Evolutionary conservation across 2,113 vertebrate species (phyloP), one percentile per base, ranked within the genome.

Genomic region (Otis tarda): DNA sequence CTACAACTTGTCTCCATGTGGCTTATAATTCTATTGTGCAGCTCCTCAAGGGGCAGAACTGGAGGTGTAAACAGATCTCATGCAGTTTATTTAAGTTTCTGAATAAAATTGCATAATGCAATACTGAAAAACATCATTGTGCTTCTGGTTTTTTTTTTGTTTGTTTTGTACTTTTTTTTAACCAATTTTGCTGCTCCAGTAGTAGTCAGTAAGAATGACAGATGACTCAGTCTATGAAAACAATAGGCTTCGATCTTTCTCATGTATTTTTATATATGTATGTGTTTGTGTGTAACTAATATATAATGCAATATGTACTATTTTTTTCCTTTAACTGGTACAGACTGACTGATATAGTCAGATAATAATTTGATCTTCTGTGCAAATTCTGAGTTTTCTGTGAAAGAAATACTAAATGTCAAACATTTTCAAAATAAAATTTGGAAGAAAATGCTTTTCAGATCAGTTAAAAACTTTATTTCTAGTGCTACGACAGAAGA

Each of bases 401-500:
- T 74, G 10, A 12, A 55, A 81, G 6, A 68, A 67, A 61, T 52
- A 28, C 7, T 65, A 56, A 30, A 39, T 21, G 1, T 43, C 15
- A 74, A 82, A 25, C 0, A 12, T 61, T 84, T 94, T 30, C 3
- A 53, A 82, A 70, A 28, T 59, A 76, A 57, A 70, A 70, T 35
- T 63, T 27, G 15, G 28, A 75, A 67, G 16, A 70, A 71, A 83
- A 68, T 59, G 0, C 0, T 74, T 87, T 64, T 61, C 9, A 75
- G 31, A 43, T 67, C 1, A 55, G 22, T 30, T 49, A 45, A 88
- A 78, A 94, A 6, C 7, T 41, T 80, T 41, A 23, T 49, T 91
- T 59, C 19, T 37, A 50, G 7, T 76, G 4, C 2, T 52, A 45
- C 1, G 2, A 50, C 3, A 59, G 5, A 45, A 23, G 1, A 15